Base-by-base conservation (phyloP, 1,140 invertebrate species). In the Agrilus planipennis region DNA sequence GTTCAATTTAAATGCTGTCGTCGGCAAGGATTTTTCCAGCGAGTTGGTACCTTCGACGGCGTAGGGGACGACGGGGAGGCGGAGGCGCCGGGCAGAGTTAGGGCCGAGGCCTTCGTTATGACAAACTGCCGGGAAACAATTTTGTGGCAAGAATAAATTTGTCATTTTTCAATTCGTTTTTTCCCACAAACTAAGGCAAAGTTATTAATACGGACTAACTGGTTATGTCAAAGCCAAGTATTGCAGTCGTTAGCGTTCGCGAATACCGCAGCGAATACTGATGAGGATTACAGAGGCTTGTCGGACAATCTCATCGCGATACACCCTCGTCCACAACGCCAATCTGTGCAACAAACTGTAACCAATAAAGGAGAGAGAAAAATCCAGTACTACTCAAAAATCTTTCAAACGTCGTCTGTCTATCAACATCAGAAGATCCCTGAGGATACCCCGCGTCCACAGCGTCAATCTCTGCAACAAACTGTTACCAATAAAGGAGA, bases 171-270 rank as follows among this genome's bases (percentile, higher is more conserved):
- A 54, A 54, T 57, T 53, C 51, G 51, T 48, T 57, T 58, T 56
- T 61, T 60, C 50, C 53, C 54, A 47, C 50, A 52, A 56, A 59
- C 55, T 59, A 53, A 45, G 50, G 52, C 52, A 57, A 60, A 62
- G 58, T 62, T 62, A 62, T 62, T 62, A 62, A 62, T 62, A 61
- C 54, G 57, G 54, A 60, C 58, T 61, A 62, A 62, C 60, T 62
- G 60, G 60, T 62, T 62, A 62, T 62, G 60, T 62, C 60, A 62
- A 62, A 62, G 49, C 60, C 60, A 62, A 62, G 56, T 57, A 58
- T 58, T 49, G 55, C 43, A 53, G 41, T 59, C 57, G 55, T 59
- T 58, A 59, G 52, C 46, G 45, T 44, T 45, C 41, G 46, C 49
- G 35, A 31, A 31, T 44, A 28, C 34, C 44, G 51, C 48, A 43